Evolutionary conservation across 2,797 vertebrate species (phyloP).

Genomic region (Catamblyrhynchus diadema): DNA sequence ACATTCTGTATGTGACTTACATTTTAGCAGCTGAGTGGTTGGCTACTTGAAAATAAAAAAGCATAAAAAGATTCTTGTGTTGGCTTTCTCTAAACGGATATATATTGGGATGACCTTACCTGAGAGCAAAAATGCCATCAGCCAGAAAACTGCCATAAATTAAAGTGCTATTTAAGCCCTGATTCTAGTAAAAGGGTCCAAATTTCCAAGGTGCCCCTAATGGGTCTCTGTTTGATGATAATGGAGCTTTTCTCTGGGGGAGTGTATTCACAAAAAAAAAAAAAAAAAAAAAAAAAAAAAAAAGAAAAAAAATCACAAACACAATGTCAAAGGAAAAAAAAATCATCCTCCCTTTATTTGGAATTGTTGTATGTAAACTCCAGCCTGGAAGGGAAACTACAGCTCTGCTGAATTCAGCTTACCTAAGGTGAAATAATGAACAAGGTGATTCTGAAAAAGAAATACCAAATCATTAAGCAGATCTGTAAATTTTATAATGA

Average conservation of each 20-base stretch:
- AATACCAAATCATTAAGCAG: conserved; percentile 73
- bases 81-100: conserved; percentile 20
- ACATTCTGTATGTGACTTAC: conserved; percentile 59
- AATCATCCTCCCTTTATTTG: background rate
- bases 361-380: background rate
- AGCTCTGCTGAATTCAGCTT: conserved; percentile 11
- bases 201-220: conserved; percentile 69
- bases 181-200: conserved; percentile 61
- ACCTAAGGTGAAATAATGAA: conserved; percentile 21
- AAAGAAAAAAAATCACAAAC: background rate
- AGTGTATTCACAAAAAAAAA: background rate
- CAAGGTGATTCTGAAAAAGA: conserved; percentile 70
- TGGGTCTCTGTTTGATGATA: conserved; percentile 27
- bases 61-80: conserved; percentile 19
- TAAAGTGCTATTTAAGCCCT: conserved; percentile 52
- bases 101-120: conserved; percentile 60
- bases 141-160: conserved; percentile 62
- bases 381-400: background rate
- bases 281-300: background rate
- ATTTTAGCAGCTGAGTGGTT: conserved; percentile 58
- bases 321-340: background rate
- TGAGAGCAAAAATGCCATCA: conserved; percentile 63
- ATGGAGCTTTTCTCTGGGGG: conserved; percentile 19
- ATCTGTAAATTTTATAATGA: conserved; percentile 75
- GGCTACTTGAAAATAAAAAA: conserved; percentile 62